Conservation (phyloP, 2,113 vertebrate genomes). For the Oryzias woworae region DNA sequence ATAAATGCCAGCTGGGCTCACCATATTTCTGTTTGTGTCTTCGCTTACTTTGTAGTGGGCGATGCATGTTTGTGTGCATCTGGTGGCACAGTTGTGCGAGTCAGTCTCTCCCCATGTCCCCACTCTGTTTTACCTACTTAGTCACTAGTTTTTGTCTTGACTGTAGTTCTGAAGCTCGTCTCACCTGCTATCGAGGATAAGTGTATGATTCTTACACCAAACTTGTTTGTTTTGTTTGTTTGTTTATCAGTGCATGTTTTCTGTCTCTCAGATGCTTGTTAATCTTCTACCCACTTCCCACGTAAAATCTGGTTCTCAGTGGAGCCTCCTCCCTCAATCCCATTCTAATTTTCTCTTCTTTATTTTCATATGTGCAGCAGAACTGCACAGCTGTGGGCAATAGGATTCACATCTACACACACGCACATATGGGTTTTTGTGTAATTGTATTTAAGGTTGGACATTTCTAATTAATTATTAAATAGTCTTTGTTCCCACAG, state of each 20-base stretch:
- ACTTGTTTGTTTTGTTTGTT: not conserved
- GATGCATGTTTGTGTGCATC: constrained; percentile 14
- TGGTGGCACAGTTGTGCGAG: constrained; percentile 21
- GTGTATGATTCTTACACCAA: constrained; percentile 5
- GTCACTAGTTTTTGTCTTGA: constrained; percentile 17
- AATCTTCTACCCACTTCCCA: constrained; percentile 37
- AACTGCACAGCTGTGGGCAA: constrained; percentile 16
- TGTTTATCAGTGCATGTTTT: constrained; percentile 9
- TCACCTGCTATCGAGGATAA: constrained; percentile 42
- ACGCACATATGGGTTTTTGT: not conserved
- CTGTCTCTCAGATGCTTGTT: constrained; percentile 28
- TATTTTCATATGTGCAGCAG: constrained; percentile 18
- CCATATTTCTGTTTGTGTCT: constrained; percentile 44
- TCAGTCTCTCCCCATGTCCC: constrained; percentile 23
- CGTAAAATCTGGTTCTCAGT: constrained; percentile 30
- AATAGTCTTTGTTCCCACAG: not conserved
- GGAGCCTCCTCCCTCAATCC: constrained; percentile 16
- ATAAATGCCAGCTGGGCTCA: constrained; percentile 52
- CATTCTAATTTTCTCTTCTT: constrained; percentile 3
- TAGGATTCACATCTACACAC: constrained; percentile 25
- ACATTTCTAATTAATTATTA: not conserved
- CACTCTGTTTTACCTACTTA: constrained; percentile 18
- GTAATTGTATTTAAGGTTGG: not conserved
- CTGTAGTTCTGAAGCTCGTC: constrained; percentile 26
- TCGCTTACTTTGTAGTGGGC: constrained; percentile 24